Conservation (phyloP, 2,113 vertebrate genomes). For the Osmerus eperlanus region DNA sequence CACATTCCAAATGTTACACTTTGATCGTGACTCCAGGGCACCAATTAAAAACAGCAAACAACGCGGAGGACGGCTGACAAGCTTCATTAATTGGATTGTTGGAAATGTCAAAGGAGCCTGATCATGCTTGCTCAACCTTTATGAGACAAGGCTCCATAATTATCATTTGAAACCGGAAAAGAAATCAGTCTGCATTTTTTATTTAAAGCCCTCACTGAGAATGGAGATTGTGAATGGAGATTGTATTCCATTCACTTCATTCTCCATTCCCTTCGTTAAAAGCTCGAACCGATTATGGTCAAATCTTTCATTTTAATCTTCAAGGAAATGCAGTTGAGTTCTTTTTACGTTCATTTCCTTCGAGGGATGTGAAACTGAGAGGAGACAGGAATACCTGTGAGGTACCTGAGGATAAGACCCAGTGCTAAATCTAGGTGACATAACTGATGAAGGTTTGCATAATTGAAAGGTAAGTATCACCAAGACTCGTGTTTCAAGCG, state of each 20-base stretch:
- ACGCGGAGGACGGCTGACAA: not conserved
- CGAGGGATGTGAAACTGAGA: not conserved
- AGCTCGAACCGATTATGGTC: too few relatives aligned
- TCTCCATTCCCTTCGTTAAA: too few relatives aligned
- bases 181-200: too few relatives aligned
- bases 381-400: conserved; percentile 37
- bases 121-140: not conserved
- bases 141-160: too few relatives aligned
- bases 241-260: too few relatives aligned
- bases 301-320: not conserved
- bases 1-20: conserved; percentile 17
- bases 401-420: conserved; percentile 22
- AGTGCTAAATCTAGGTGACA: conserved; percentile 25
- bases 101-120: conserved; percentile 38
- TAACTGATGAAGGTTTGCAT: conserved; percentile 31
- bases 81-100: conserved; percentile 29
- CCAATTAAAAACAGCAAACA: conserved; percentile 39
- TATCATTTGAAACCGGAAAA: too few relatives aligned
- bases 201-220: too few relatives aligned
- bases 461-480: conserved; percentile 34
- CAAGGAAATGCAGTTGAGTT: not conserved
- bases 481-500: not conserved
- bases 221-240: too few relatives aligned
- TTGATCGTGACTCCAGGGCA: conserved; percentile 37
- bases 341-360: conserved; percentile 15